These are phyloP conservation scores for Climacteris rufus DNA, from an alignment of 2,113 vertebrate species.

Conservation along the genomic window DNA sequence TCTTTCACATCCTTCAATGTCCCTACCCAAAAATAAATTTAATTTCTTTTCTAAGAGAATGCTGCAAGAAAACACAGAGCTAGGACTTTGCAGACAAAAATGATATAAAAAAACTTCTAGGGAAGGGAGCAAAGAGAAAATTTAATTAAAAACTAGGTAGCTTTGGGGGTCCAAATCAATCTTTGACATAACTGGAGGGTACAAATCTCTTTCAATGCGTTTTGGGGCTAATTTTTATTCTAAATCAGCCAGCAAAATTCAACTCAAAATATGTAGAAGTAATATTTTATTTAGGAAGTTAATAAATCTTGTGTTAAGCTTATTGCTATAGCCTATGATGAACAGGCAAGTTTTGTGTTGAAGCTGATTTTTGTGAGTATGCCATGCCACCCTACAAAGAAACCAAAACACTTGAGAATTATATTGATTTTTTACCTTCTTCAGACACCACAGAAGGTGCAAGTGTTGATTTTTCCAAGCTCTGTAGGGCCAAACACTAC, in stretches of 20 bases:
- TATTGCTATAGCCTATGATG: neutral
- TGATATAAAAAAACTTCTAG: neutral
- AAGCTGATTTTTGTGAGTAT: neutral
- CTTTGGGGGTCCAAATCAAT: neutral
- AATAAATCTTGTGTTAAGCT: neutral
- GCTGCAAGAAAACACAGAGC: neutral
- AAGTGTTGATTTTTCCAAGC: neutral
- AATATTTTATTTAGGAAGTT: neutral
- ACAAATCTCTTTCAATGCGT: neutral
- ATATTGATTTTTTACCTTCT: neutral
- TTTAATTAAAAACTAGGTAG: neutral
- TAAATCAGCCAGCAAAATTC: neutral
- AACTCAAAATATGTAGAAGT: neutral
- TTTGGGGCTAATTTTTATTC: neutral
- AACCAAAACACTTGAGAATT: neutral
- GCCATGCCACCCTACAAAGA: accelerated
- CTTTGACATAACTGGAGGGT: neutral
- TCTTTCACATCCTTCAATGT: neutral
- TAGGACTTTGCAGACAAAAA: neutral
- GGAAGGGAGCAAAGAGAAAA: neutral
- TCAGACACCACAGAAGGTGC: neutral
- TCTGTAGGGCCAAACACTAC: neutral
- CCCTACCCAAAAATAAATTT: neutral
- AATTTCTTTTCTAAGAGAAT: neutral
- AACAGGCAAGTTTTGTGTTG: neutral